These are phyloP conservation scores for Poecilia picta DNA, from an alignment of 2,797 vertebrate genomes.

Conservation along the genomic window DNA sequence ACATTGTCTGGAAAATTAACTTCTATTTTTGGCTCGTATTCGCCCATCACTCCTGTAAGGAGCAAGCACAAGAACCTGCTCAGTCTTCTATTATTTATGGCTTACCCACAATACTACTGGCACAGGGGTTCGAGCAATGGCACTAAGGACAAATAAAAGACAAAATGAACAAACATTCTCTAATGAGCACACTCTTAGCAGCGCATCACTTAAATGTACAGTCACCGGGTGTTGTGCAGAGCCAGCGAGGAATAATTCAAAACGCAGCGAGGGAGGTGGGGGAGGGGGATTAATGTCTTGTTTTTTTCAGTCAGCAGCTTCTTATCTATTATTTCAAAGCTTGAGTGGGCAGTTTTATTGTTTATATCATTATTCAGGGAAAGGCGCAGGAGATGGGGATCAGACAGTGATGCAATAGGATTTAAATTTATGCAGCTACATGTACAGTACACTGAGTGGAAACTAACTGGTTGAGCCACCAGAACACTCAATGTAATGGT, in stretches of 20 bases:
- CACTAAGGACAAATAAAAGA: slow-evolving; percentile 60
- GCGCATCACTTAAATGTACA: slow-evolving; percentile 54
- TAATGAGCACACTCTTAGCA: slow-evolving; percentile 59
- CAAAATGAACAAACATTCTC: slow-evolving; percentile 64
- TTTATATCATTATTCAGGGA: slow-evolving; percentile 58
- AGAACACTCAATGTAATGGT: slow-evolving; percentile 76
- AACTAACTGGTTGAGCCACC: slow-evolving; percentile 69
- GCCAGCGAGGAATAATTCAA: slow-evolving; percentile 65
- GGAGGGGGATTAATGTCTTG: slow-evolving; percentile 27
- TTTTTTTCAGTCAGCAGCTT: slow-evolving; percentile 25
- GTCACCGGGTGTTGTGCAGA: slow-evolving; percentile 44
- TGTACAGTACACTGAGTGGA: slow-evolving; percentile 71
- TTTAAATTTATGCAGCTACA: slow-evolving; percentile 69
- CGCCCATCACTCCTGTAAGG: slow-evolving; percentile 91
- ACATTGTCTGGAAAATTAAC: slow-evolving; percentile 95
- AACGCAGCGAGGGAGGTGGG: slow-evolving; percentile 23
- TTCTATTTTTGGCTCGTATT: slow-evolving; percentile 99
- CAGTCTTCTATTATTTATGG: slow-evolving; percentile 75
- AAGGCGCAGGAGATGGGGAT: slow-evolving; percentile 47
- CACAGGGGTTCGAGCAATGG: slow-evolving; percentile 60
- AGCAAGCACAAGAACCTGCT: slow-evolving; percentile 62
- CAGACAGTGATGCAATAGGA: slow-evolving; percentile 56
- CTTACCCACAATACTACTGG: slow-evolving; percentile 63
- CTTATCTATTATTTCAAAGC: slow-evolving; percentile 65
- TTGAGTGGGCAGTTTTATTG: slow-evolving; percentile 52